A percentile compares a stretch with the other conserved stretches of the same genome.
phyloP scores from a whole-genome alignment of 2,888 invertebrate species.

The Spilosoma lubricipeda region DNA sequence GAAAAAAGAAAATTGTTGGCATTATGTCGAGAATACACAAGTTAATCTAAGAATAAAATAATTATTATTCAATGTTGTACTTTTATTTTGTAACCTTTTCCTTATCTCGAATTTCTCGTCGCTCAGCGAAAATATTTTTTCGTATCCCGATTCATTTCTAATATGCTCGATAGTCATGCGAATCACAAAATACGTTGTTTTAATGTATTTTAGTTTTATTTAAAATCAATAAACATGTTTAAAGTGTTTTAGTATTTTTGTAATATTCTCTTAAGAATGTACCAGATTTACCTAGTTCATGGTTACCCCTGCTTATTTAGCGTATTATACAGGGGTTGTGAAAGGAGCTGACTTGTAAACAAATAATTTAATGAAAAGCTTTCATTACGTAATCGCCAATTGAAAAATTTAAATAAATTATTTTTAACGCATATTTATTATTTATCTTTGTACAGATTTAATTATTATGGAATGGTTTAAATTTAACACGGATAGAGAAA shows the following conservation, averaged over 20 bases:
- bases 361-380: conserved; percentile 68
- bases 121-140: no score
- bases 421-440: neutral
- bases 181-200: no score
- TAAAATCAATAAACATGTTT: neutral
- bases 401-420: neutral
- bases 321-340: conserved; percentile 56
- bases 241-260: neutral
- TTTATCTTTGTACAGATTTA: neutral
- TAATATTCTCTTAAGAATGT: neutral
- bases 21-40: no score
- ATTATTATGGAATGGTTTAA: neutral
- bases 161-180: no score
- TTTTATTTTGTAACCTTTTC: no score
- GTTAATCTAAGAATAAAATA: no score
- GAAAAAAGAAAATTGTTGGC: no score
- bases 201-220: no score
- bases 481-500: neutral
- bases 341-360: conserved; percentile 70
- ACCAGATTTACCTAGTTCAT: conserved; percentile 11
- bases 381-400: conserved; percentile 44
- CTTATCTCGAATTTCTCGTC: no score
- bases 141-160: no score
- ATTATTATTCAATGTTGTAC: no score
- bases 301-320: conserved; percentile 56